Base-by-base conservation (phyloP, 2,888 invertebrate species). In the Dioctria rufipes region DNA sequence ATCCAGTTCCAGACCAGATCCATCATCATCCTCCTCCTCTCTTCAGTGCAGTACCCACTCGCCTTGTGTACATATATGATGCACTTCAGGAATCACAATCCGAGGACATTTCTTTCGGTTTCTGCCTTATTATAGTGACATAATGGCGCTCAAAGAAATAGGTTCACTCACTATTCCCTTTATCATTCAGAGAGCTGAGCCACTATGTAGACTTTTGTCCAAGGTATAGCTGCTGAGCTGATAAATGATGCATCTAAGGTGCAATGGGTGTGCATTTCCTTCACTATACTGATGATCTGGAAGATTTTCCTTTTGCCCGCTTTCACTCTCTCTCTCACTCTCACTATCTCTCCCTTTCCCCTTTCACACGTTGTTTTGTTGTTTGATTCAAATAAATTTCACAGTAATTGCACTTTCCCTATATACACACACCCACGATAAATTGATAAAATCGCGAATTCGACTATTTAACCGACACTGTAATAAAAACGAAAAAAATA, bases 171-270 rank as follows among this genome's bases (percentile, higher is more conserved):
- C n/a, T 4, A 54, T 54, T 37, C 51, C 69, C 69, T 69, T 69
- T 69, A 69, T 69, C 69, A 49, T 39, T 37, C 11, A 37, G 51
- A 69, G 51, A 69, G 51, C 69, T 69, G 25, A 25, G 25, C 39
- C 69, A 25, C 51, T 37, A 11, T 69, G 69, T n/a, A 42, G 39
- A 9, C 51, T 69, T 5, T 5, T 39, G 43, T n/a, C 25, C 37
- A 37, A 8, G 69, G 69, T 5, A 51, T 25, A 25, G 25, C 25
- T 25, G 69, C 37, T 49, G 69, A 1, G 49, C 54, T 37, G 5
- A 39, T 69, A 51, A 69, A 51, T 69, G 69, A 69, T 69, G 69
- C 51, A 69, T 69, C 51, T 9, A 49, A 51, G 51, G 9, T 51
- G 51, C 37, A 69, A n/a, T 69, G 51, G 69, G 11, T 42, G 42